phyloP scores from a whole-genome alignment of 1,140 invertebrate species.

The Drosophila melanogaster region DNA sequence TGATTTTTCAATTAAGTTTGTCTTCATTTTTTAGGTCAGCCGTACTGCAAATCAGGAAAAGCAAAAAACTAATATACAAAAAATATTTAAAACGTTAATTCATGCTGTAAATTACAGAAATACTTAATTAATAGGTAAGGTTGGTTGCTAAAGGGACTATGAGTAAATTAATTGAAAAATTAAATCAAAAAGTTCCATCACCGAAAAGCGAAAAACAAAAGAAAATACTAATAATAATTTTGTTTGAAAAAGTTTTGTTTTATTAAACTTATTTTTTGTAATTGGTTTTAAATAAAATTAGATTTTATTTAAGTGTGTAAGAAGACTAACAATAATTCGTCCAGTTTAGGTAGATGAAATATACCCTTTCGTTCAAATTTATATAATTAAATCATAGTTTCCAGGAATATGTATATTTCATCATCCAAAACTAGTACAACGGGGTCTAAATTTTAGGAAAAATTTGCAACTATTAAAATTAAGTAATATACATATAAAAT shows the following conservation, averaged over 20 bases:
- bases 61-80: neutral
- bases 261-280: constrained; percentile 50
- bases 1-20: neutral
- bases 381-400: constrained; percentile 34
- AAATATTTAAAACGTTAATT: neutral
- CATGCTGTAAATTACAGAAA: neutral
- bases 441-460: constrained; percentile 24
- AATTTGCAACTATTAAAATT: constrained; percentile 78
- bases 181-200: constrained; percentile 29
- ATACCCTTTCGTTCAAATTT: constrained; percentile 29
- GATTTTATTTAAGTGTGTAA: constrained; percentile 75
- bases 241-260: constrained; percentile 64
- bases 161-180: neutral
- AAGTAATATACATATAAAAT: constrained; percentile 60
- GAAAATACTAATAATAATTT: constrained; percentile 36
- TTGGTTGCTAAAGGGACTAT: no score
- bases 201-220: constrained; percentile 56
- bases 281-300: constrained; percentile 69
- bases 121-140: neutral
- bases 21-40: neutral
- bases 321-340: constrained; percentile 51
- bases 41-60: neutral
- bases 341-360: constrained; percentile 33
- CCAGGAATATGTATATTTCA: constrained; percentile 24
- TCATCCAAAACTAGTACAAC: constrained; percentile 13